A percentile compares a stretch with the other conserved stretches of the same genome.
Conservation (phyloP, 2,113 vertebrate genomes). For the Cynocephalus volans region DNA sequence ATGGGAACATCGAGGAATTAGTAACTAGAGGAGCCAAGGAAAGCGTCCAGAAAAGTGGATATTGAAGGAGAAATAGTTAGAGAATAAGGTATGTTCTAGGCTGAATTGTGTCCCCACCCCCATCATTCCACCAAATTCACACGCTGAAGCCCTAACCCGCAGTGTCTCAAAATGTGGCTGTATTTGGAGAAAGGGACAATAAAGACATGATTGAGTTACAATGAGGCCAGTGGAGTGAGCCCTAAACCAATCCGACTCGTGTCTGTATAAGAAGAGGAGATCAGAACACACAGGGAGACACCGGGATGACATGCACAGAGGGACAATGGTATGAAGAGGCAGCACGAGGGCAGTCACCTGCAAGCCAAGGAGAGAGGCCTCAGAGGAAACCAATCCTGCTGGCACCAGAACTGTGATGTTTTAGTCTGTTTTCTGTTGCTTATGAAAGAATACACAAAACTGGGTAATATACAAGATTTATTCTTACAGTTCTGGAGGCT, state of each 20-base stretch:
- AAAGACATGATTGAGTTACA: not conserved
- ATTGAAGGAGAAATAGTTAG: not conserved
- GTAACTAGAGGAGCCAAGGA: not conserved
- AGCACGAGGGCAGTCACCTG: not conserved
- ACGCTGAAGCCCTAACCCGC: not conserved
- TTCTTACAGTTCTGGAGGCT: too few species aligned
- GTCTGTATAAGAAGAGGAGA: not conserved
- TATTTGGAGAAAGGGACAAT: not conserved
- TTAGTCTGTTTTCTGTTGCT: too few species aligned
- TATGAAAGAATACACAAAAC: too few species aligned
- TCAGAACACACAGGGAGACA: not conserved
- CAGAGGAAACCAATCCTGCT: not conserved
- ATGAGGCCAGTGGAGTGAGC: not conserved
- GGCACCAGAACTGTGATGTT: not conserved
- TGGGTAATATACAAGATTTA: too few species aligned
- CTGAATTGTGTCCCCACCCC: not conserved
- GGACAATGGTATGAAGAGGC: not conserved
- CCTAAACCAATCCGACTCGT: not conserved
- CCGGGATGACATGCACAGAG: not conserved
- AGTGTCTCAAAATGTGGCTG: not conserved
- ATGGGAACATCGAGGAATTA: not conserved
- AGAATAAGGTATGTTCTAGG: not conserved
- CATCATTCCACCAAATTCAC: not conserved
- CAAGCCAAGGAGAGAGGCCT: not conserved
- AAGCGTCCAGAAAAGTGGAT: not conserved